phyloP scores from a whole-genome alignment of 2,113 vertebrate species.

The Emydura subglobosa region DNA sequence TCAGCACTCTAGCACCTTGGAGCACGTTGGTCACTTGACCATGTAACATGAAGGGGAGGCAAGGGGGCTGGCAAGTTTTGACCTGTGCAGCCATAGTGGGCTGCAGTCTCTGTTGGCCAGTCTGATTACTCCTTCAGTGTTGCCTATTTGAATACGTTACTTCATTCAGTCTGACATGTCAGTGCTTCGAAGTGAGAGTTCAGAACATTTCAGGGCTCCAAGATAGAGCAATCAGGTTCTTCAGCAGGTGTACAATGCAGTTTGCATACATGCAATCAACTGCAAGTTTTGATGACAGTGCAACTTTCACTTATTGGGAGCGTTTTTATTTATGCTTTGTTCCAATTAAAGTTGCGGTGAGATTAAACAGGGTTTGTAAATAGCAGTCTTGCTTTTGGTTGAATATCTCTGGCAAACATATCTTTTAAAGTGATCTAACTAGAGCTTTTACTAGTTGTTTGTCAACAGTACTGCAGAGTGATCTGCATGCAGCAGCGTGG shows the following conservation, averaged over 20 bases:
- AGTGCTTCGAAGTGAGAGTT: neutral
- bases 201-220: neutral
- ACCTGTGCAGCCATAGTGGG: neutral
- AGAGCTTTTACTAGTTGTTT: neutral
- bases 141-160: neutral
- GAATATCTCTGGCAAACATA: neutral
- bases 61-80: neutral
- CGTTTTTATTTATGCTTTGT: conserved; percentile 51
- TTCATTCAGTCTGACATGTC: neutral
- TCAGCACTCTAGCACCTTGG: neutral
- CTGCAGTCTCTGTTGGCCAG: neutral
- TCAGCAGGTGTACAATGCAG: neutral
- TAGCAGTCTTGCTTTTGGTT: neutral
- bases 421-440: neutral
- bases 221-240: conserved; percentile 19
- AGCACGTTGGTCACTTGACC: neutral
- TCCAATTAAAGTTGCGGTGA: conserved; percentile 45
- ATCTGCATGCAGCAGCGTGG: neutral
- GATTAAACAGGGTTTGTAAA: conserved; percentile 10
- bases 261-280: conserved; percentile 46
- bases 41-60: neutral
- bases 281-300: conserved; percentile 43
- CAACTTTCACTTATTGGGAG: conserved; percentile 31
- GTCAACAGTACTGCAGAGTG: neutral
- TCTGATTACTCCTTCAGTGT: neutral